These are phyloP conservation scores for Ornithorhynchus anatinus DNA, from an alignment of 2,113 vertebrate species.

Conservation along the genomic window DNA sequence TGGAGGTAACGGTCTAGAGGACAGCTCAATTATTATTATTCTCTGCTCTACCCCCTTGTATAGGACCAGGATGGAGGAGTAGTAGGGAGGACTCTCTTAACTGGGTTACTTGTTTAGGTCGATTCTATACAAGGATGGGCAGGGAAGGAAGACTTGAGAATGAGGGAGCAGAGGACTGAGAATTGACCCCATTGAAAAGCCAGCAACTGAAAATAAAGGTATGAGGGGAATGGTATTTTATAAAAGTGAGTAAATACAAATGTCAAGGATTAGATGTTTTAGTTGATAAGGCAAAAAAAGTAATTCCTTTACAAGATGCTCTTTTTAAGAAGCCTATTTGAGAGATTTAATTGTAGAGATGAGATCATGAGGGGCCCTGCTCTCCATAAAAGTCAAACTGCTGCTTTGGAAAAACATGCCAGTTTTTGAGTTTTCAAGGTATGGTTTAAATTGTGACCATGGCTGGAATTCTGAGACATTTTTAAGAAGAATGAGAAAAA, in stretches of 20 bases:
- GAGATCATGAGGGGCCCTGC: neutral
- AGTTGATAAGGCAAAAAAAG: slow-evolving; percentile 17
- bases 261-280: neutral
- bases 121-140: too few species aligned
- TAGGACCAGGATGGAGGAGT: too few species aligned
- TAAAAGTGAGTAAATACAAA: slow-evolving; percentile 16
- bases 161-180: too few species aligned
- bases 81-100: too few species aligned
- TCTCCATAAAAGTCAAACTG: slow-evolving; percentile 23
- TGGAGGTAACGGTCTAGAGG: too few species aligned
- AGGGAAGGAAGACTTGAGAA: too few species aligned
- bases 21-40: too few species aligned
- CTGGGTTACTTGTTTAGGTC: too few species aligned
- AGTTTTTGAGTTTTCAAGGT: slow-evolving; percentile 13
- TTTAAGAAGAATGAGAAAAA: neutral
- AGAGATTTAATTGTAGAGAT: slow-evolving; percentile 25
- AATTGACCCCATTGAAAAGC: too few species aligned
- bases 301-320: neutral
- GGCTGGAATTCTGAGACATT: neutral
- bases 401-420: neutral
- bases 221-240: neutral
- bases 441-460: neutral
- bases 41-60: too few species aligned
- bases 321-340: slow-evolving; percentile 3
- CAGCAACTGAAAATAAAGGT: slow-evolving; percentile 7